Percentiles rank a stretch among this genome's conserved stretches.
Evolutionary conservation across 2,888 invertebrate species (phyloP).

Genomic region (Pyrgus malvae): DNA sequence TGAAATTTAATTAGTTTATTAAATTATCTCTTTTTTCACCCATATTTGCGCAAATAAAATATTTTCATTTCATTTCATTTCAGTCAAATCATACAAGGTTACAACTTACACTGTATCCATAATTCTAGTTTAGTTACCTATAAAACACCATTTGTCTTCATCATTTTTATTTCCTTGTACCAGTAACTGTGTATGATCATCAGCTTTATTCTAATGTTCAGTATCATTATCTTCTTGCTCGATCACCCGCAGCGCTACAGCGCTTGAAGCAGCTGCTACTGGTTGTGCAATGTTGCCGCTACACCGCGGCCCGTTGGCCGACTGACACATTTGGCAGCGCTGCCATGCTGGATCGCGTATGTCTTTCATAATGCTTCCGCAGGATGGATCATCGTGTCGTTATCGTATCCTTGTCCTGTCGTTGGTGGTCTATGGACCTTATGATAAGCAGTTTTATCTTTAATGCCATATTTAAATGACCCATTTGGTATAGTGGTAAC

Average conservation of each 20-base stretch:
- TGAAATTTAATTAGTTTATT: too few relatives aligned
- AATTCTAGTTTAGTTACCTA: background rate
- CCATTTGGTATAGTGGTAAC: too few relatives aligned
- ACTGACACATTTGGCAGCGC: conserved; percentile 15
- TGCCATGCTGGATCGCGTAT: background rate
- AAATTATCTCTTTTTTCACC: too few relatives aligned
- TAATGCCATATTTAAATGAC: too few relatives aligned
- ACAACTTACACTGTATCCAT: too few relatives aligned
- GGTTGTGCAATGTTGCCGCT: conserved; percentile 3
- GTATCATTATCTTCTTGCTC: background rate
- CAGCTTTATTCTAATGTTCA: background rate
- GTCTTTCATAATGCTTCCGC: conserved; percentile 7
- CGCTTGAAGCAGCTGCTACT: background rate
- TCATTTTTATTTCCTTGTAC: too few relatives aligned
- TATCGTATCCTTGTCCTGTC: background rate
- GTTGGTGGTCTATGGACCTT: too few relatives aligned
- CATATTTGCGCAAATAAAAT: too few relatives aligned
- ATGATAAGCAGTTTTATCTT: too few relatives aligned
- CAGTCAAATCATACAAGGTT: too few relatives aligned
- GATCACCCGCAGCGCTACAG: background rate
- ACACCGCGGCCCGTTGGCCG: background rate
- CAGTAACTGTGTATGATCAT: background rate
- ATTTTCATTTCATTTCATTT: too few relatives aligned
- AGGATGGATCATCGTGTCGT: conserved; percentile 4
- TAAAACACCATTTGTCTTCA: too few relatives aligned